Evolutionary conservation across 2,888 invertebrate genomes (phyloP), one percentile per base, ranked within the genome.

Genomic region (Ptychoptera contaminata): DNA sequence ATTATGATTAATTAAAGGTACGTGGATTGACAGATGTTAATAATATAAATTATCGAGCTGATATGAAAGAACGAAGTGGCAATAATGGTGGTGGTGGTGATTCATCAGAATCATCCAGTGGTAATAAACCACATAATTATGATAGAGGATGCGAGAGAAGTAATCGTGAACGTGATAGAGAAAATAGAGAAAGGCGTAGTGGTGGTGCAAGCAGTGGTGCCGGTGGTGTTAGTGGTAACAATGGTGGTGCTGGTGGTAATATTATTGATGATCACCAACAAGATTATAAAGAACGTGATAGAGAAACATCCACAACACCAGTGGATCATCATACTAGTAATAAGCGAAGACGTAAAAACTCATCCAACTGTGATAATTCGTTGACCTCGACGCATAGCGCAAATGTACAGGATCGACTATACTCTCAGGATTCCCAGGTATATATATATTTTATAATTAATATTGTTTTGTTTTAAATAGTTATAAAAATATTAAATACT

Each of bases 11-110:
- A 16, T 45, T 47, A 2, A 45, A 66, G 66, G 66, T 82, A 53
- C 70, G 87, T 67, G 90, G 87, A 60, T 76, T 90, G 62, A 86
- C 87, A 58, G 87, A 88, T 71, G 86, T 82, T 68, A 82, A 81
- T 71, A 79, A 65, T 55, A 57, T 66, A 54, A 65, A 65, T 50
- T 66, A 65, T 54, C 63, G 64, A 49, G 55, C 63, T 51, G 65
- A 63, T 50, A 59, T 58, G 53, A 62, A 61, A 37, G 51, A 51
- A 37, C 46, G 47, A 42, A 15, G 10, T 40, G 14, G 23, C 10
- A n/a, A 32, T 11, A 9, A 32, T 32, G n/a, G 9, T 9, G 40
- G 11, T 4, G 9, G 9, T 32, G 30, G 30, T 34, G 43, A 38
- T n/a, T 34, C 30, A 34, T 15, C 43, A 31, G 38, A 39, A 30